These are phyloP conservation scores for Anas platyrhynchos DNA, from an alignment of 2,113 vertebrate genomes.

Conservation along the genomic window DNA sequence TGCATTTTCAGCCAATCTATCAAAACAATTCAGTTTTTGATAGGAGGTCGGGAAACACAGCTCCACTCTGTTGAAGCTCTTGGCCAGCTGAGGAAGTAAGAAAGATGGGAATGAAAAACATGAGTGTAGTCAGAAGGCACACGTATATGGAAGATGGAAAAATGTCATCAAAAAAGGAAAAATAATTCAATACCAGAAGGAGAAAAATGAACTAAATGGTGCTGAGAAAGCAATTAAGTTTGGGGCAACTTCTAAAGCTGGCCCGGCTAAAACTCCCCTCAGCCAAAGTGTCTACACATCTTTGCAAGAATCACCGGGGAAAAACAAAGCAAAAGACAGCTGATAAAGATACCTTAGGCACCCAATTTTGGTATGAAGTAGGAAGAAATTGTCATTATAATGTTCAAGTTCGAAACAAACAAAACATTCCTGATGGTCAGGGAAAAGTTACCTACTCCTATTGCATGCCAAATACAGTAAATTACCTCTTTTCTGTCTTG, in stretches of 20 bases:
- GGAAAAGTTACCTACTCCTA: neutral
- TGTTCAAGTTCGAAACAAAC: neutral
- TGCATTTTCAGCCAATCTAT: constrained; percentile 27
- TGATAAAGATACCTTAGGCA: neutral
- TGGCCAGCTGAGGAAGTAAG: neutral
- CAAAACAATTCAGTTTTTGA: constrained; percentile 32
- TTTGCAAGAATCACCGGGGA: neutral
- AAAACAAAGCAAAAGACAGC: neutral
- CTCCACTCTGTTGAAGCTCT: neutral
- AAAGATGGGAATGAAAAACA: neutral
- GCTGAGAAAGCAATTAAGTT: neutral
- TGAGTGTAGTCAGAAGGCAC: neutral
- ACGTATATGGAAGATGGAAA: neutral
- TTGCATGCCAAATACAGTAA: neutral
- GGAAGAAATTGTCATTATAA: neutral
- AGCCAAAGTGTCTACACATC: neutral
- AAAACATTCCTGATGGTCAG: neutral
- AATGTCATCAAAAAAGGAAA: neutral
- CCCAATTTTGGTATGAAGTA: neutral
- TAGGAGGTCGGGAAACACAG: constrained; percentile 35
- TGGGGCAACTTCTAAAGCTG: neutral
- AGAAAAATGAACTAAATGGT: neutral
- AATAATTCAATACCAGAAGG: neutral
- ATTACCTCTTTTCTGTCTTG: neutral
- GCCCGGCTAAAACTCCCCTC: neutral